Conservation (phyloP, 2,888 invertebrate genomes). For the Drosophila glabriapex region DNA sequence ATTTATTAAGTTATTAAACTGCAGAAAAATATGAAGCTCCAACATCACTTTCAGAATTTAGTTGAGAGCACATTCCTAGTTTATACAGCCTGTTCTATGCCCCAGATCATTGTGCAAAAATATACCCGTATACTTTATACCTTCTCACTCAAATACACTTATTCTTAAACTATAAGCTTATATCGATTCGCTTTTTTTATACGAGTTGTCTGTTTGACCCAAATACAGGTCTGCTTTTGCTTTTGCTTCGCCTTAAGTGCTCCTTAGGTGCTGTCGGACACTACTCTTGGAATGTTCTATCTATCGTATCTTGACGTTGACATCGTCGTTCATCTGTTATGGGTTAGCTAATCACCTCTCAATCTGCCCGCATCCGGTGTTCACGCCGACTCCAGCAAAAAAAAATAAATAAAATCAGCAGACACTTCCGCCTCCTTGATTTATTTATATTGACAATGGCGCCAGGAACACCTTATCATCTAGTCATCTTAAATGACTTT, state of each 20-base stretch:
- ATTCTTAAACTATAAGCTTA: not conserved
- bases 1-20: not conserved
- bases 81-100: not conserved
- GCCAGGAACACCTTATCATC: slow-evolving; percentile 36
- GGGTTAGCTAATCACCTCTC: slow-evolving; percentile 20
- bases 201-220: not conserved
- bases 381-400: not conserved
- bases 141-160: not conserved
- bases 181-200: slow-evolving; percentile 1
- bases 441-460: slow-evolving; percentile 35
- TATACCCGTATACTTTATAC: not conserved
- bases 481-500: slow-evolving; percentile 21
- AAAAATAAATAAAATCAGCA: slow-evolving; percentile 14
- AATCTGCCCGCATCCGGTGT: slow-evolving; percentile 31
- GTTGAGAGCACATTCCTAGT: not conserved
- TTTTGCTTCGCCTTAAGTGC: slow-evolving; percentile 1
- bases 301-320: slow-evolving; percentile 1
- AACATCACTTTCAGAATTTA: not conserved
- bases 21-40: not conserved
- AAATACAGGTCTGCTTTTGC: not conserved
- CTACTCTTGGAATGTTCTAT: slow-evolving; percentile 6
- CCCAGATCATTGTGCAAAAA: not conserved
- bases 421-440: slow-evolving; percentile 35
- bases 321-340: slow-evolving; percentile 17
- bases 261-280: not conserved